Conservation (phyloP, 2,113 vertebrate species). For the Chloropsis hardwickii region DNA sequence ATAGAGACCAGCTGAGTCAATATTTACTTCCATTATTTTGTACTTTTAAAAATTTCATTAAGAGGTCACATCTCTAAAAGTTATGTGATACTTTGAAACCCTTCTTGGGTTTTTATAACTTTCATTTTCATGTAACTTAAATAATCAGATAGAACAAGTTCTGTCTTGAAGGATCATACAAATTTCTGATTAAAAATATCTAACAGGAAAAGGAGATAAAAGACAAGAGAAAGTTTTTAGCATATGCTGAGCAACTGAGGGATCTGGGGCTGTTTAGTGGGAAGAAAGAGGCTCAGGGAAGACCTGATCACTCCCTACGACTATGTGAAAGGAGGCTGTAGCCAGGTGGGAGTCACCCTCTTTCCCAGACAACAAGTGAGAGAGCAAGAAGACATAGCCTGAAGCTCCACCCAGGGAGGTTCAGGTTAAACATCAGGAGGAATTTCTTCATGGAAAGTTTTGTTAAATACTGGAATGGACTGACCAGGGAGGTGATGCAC, state of each 20-base stretch:
- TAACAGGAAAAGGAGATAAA: neutral
- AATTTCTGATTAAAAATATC: conserved; percentile 3
- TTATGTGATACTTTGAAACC: neutral
- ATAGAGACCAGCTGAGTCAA: neutral
- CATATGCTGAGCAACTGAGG: neutral
- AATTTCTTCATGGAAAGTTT: neutral
- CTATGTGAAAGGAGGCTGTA: neutral
- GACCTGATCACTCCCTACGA: neutral
- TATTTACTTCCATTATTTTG: neutral
- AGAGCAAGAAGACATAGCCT: neutral
- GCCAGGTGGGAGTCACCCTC: neutral
- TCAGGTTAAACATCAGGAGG: neutral
- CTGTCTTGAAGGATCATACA: neutral
- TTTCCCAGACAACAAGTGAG: neutral
- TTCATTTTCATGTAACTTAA: neutral
- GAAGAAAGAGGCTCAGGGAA: neutral
- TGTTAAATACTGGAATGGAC: too few relatives aligned
- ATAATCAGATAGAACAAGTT: neutral
- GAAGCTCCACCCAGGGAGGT: neutral
- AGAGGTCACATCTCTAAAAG: neutral
- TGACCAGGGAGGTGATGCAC: neutral
- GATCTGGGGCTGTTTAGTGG: neutral
- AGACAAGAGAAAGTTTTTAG: conserved; percentile 1
- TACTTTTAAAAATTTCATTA: neutral
- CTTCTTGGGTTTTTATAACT: neutral